A percentile compares a stretch with the other conserved stretches of the same genome.
Conservation (phyloP, 2,888 invertebrate genomes). For the Baccha elongata region DNA sequence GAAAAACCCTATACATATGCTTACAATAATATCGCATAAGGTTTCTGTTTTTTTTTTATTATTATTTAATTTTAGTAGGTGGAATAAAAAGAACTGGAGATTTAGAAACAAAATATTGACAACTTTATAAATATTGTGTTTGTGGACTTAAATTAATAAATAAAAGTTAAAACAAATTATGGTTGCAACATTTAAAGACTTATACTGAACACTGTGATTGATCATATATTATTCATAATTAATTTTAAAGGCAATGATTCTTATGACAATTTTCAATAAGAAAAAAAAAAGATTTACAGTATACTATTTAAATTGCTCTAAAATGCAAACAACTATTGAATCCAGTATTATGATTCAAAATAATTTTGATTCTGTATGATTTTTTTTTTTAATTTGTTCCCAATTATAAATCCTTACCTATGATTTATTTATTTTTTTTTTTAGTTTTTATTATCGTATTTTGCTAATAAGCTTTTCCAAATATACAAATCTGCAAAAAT, state of each 20-base stretch:
- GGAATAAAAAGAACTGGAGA: slow-evolving; percentile 72
- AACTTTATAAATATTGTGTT: slow-evolving; percentile 26
- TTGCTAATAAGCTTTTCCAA: slow-evolving; percentile 52
- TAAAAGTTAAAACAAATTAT: slow-evolving; percentile 38
- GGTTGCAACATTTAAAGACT: slow-evolving; percentile 73
- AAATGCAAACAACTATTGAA: slow-evolving; percentile 36
- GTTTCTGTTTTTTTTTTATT: slow-evolving; percentile 12
- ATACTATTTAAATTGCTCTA: slow-evolving; percentile 20
- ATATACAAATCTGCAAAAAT: slow-evolving; percentile 43
- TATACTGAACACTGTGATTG: slow-evolving; percentile 62
- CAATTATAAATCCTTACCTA: slow-evolving; percentile 30
- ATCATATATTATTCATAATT: slow-evolving; percentile 24
- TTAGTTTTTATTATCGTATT: slow-evolving; percentile 11
- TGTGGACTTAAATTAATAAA: slow-evolving; percentile 19
- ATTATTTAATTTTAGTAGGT: slow-evolving; percentile 29
- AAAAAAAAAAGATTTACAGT: slow-evolving; percentile 22
- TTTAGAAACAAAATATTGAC: slow-evolving; percentile 19
- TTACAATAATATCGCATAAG: slow-evolving; percentile 47
- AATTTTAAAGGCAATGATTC: slow-evolving; percentile 70
- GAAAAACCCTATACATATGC: slow-evolving; percentile 47
- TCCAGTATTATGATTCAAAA: slow-evolving; percentile 4
- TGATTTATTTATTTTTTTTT: slow-evolving; percentile 20
- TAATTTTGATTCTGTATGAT: slow-evolving; percentile 1
- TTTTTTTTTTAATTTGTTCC: slow-evolving; percentile 36
- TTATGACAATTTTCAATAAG: slow-evolving; percentile 39